Base-by-base conservation (phyloP, 2,113 vertebrate species). In the Phalacrocorax pelagicus region DNA sequence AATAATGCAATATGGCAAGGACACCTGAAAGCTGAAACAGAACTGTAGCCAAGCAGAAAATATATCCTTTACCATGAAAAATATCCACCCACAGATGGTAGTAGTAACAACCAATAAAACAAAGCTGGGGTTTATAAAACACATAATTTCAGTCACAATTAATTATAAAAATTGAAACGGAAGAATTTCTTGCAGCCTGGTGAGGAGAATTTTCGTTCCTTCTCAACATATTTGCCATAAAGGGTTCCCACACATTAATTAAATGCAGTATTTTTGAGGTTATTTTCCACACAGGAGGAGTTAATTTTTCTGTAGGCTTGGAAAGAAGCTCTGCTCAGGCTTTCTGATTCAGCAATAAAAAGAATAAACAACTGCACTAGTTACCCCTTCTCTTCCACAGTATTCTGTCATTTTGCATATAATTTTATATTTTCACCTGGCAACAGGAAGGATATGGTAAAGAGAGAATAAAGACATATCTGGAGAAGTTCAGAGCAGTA, bases 111-210 rank as follows among this genome's bases (percentile, higher is more conserved):
- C 46, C n/a, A 93, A 81, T 80, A 87, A 96, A 95, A 89, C 46
- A 81, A 92, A 89, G 5, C 66, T 85, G 21, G 29, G 16, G 4
- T 51, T 92, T 78, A 89, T 95, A 96, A 95, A 96, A 82, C 69
- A 92, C 80, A 83, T 71, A 29, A 92, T 91, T 97, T 82, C 78
- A 83, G 88, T 92, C 91, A 92, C 51, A 77, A 77, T 77, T 94
- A 81, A 89, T 87, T 86, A 82, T 15, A 94, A 72, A 93, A 80
- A 15, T 86, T 88, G 88, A 94, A 96, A 87, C 7, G 90, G 46
- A 93, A 85, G 23, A 83, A 59, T 63, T 82, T 1, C 42, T 82
- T 95, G 40, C 49, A 91, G 19, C 4, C 22, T 15, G 15, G 12
- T 81, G 27, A 79, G 54, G 59, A 80, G 63, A 86, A 88, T 87